Percentiles rank a stretch among this genome's conserved stretches.
Conservation (phyloP, 35 echinoderm and acorn worm species). For the Diadema setosum region DNA sequence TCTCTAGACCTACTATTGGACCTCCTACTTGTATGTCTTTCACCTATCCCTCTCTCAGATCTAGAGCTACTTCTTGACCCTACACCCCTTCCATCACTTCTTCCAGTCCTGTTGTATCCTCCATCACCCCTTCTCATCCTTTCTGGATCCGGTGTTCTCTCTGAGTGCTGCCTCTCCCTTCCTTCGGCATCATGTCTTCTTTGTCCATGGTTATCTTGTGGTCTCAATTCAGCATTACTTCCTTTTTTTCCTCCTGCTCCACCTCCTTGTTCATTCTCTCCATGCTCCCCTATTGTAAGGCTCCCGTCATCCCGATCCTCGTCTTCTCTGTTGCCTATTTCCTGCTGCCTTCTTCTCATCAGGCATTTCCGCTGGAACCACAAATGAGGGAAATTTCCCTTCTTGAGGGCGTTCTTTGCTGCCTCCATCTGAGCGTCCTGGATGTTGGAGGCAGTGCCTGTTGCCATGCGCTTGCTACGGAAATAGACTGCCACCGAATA, state of each 20-base stretch:
- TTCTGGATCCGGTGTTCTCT: background rate
- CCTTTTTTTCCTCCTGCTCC: background rate
- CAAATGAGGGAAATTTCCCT: slow-evolving; percentile 41
- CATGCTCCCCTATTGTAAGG: background rate
- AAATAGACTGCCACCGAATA: slow-evolving; percentile 97
- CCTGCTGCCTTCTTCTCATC: background rate
- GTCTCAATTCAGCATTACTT: background rate
- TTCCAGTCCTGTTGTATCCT: background rate
- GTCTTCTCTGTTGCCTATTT: background rate
- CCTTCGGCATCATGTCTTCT: background rate
- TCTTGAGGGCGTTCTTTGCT: slow-evolving; percentile 80
- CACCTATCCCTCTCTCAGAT: background rate
- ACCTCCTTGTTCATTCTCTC: background rate
- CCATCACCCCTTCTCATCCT: too few species aligned
- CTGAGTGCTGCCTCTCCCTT: background rate
- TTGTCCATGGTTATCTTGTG: background rate
- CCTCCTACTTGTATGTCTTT: background rate
- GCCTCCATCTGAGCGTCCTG: slow-evolving; percentile 84
- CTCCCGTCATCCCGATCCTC: background rate
- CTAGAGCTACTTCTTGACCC: background rate
- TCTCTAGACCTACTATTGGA: background rate
- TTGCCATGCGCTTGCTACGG: slow-evolving; percentile 60
- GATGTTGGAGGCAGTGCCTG: slow-evolving; percentile 62
- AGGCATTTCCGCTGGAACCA: background rate
- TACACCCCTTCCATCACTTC: background rate